Base-by-base conservation (phyloP, 2,888 invertebrate genomes). In the Chaetogeoica ovagalla region DNA sequence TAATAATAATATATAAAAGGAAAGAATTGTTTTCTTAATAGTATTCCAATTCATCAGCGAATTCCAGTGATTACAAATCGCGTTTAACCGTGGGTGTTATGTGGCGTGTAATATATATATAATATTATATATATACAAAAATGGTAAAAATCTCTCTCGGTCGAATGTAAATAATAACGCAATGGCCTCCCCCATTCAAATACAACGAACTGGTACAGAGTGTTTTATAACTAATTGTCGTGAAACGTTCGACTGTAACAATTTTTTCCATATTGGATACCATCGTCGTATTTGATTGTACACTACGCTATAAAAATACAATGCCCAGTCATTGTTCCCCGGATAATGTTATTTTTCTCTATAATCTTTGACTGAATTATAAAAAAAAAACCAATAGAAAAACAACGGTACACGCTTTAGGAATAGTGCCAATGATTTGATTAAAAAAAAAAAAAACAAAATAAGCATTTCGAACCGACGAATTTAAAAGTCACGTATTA, bases 11-110 rank as follows among this genome's bases (percentile, higher is more conserved):
- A 37, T 30, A 4, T 30, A 30, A 30, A 30, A 30, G 30, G 30
- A 30, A 30, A 30, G 30, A n/a, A 39, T 2, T 37, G 39, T 62
- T 62, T n/a, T 59, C 30, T 63, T 62, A 72, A 23, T 60, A 6
- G 17, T 60, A 60, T n/a, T 63, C 30, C 13, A 21, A 37, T 65
- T 65, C 55, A 55, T 74, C 74, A 74, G 65, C 74, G 19, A 55
- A 74, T 55, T 66, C 43, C 43, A 30, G 21, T 59, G 21, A 68
- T 57, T 30, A 75, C 8, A 39, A 70, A 75, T 57, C 11, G 13
- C 57, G 52, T 43, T 52, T 30, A 2, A 30, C 30, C 48, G 59
- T 59, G 66, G 43, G 59, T n/a, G 48, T 48, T 48, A 37, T 65
- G 57, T 66, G 57, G 1, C 19, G 37, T 55, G n/a, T 52, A 19